Conservation (phyloP, 2,797 vertebrate species). For the Bucorvus abyssinicus region DNA sequence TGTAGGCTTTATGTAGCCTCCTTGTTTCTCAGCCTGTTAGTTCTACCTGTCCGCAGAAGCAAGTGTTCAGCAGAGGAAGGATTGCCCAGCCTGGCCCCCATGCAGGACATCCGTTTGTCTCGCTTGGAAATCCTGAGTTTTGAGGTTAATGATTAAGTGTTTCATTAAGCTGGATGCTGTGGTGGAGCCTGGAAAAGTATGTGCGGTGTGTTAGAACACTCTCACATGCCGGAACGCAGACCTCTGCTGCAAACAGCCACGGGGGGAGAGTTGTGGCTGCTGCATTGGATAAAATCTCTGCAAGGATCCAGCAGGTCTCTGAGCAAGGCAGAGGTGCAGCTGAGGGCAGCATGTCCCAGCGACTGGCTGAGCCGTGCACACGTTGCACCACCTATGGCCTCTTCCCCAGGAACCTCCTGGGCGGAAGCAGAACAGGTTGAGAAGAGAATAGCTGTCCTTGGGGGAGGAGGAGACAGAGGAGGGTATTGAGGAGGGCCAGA, state of each 20-base stretch:
- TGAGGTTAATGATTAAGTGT: conserved; percentile 50
- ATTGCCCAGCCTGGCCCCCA: not conserved
- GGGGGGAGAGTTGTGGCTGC: not conserved
- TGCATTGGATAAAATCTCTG: not conserved
- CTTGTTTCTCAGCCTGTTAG: not conserved
- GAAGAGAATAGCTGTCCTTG: not conserved
- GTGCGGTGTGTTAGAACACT: not conserved
- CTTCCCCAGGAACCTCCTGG: not conserved
- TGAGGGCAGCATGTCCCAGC: not conserved
- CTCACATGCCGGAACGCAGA: not conserved
- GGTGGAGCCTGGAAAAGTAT: conserved; percentile 20
- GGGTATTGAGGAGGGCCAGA: not conserved
- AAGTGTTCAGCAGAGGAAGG: not conserved
- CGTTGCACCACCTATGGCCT: not conserved
- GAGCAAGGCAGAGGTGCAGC: not conserved
- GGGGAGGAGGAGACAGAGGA: not conserved
- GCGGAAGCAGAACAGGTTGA: not conserved
- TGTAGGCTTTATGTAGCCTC: not conserved
- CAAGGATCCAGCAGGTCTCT: not conserved
- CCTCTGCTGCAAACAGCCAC: not conserved
- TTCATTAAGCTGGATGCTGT: conserved; percentile 18
- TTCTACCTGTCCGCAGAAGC: not conserved
- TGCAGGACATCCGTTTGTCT: conserved; percentile 2
- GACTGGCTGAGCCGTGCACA: not conserved
- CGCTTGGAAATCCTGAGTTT: not conserved